These are phyloP conservation scores for Druon quercuslanigerum DNA, from an alignment of 1,140 invertebrate genomes.

Conservation along the genomic window DNA sequence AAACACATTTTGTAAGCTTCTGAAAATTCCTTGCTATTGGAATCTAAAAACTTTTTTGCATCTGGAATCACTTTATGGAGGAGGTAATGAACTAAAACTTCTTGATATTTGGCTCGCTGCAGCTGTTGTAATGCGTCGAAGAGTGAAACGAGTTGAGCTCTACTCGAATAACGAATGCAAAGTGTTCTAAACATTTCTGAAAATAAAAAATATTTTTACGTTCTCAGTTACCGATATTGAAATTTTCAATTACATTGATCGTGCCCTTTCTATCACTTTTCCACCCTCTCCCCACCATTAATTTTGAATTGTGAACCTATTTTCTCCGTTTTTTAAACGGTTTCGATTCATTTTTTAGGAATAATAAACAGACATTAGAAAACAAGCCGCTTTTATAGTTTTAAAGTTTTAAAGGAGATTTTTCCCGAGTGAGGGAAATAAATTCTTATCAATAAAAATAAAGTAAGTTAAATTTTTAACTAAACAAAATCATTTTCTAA, in stretches of 20 bases:
- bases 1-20: slow-evolving; percentile 64
- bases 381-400: too few relatives aligned
- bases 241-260: background rate
- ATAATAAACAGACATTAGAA: too few relatives aligned
- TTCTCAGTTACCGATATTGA: background rate
- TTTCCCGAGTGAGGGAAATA: too few relatives aligned
- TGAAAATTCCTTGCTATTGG: slow-evolving; percentile 49
- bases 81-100: slow-evolving; percentile 57
- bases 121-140: slow-evolving; percentile 60
- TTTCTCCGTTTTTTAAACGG: too few relatives aligned
- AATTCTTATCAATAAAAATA: too few relatives aligned
- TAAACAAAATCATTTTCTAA: too few relatives aligned
- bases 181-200: slow-evolving; percentile 52
- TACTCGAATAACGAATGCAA: slow-evolving; percentile 57
- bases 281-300: too few relatives aligned
- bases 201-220: slow-evolving; percentile 42
- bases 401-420: too few relatives aligned
- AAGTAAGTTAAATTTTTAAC: too few relatives aligned
- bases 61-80: slow-evolving; percentile 52
- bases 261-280: too few relatives aligned
- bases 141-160: slow-evolving; percentile 54
- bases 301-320: too few relatives aligned
- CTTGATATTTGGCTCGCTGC: slow-evolving; percentile 58
- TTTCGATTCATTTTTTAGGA: too few relatives aligned
- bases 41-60: slow-evolving; percentile 45